Percentiles rank a stretch among this genome's conserved stretches.
These are phyloP conservation scores for Sternarchorhynchus goeldii DNA, from an alignment of 2,797 vertebrate genomes.

Conservation along the genomic window DNA sequence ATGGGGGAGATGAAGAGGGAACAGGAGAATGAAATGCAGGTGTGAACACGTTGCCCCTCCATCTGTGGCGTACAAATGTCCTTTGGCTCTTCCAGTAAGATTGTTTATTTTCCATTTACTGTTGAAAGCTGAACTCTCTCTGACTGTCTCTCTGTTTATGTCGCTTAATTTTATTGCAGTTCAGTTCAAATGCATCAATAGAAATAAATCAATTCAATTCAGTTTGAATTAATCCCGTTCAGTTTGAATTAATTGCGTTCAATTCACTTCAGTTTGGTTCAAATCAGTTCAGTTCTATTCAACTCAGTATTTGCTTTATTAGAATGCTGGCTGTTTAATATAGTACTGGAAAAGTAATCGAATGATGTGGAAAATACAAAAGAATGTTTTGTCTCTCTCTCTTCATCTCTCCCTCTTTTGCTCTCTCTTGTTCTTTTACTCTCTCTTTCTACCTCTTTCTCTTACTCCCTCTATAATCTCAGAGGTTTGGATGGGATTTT, in stretches of 20 bases:
- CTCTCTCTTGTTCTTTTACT: neutral
- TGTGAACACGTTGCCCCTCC: neutral
- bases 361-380: neutral
- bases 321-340: neutral
- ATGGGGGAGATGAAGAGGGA: conserved; percentile 53
- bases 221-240: neutral
- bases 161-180: neutral
- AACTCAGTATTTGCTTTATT: neutral
- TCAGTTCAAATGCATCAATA: neutral
- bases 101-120: too few species aligned
- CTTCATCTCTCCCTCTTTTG: neutral
- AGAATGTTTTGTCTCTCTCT: neutral
- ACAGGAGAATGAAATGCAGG: conserved; percentile 49
- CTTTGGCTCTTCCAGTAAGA: neutral
- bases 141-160: neutral
- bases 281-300: neutral
- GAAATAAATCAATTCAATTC: neutral
- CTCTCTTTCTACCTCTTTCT: neutral
- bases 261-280: neutral
- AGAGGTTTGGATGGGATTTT: neutral
- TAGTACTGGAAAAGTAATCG: neutral
- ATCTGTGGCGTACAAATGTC: neutral
- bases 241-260: neutral
- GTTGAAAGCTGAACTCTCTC: too few species aligned
- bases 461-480: neutral